phyloP scores from a whole-genome alignment of 2,113 vertebrate species.

The Bos javanicus region DNA sequence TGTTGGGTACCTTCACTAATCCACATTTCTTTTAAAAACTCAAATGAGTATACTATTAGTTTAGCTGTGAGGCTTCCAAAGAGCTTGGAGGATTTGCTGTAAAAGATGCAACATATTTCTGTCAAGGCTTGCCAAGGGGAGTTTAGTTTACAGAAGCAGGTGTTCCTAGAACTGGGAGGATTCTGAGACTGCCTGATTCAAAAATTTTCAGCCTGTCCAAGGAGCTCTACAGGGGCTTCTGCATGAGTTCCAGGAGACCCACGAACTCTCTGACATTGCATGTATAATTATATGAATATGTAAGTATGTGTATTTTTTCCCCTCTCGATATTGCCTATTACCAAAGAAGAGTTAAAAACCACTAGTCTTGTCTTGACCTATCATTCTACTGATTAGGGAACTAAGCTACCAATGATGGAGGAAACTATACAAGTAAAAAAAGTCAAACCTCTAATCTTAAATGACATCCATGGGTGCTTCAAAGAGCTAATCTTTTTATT shows the following conservation, averaged over 20 bases:
- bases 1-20: not conserved
- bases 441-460: not conserved
- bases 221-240: not conserved
- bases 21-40: not conserved
- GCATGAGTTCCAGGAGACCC: not conserved
- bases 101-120: not conserved
- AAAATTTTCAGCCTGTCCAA: not conserved
- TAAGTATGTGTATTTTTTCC: not conserved
- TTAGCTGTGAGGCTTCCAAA: not conserved
- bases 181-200: not conserved
- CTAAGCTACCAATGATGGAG: not conserved
- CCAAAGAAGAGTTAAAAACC: not conserved
- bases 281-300: not conserved
- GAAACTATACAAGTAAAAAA: not conserved
- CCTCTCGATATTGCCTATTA: not conserved
- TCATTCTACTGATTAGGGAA: not conserved
- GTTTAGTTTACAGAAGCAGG: not conserved
- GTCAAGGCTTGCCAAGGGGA: not conserved
- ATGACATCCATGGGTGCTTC: not conserved
- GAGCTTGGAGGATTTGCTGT: not conserved
- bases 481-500: not conserved
- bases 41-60: not conserved
- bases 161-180: not conserved
- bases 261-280: not conserved
- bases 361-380: not conserved